Base-by-base conservation (phyloP, 2,888 invertebrate genomes). In the Mylabris sibirica region DNA sequence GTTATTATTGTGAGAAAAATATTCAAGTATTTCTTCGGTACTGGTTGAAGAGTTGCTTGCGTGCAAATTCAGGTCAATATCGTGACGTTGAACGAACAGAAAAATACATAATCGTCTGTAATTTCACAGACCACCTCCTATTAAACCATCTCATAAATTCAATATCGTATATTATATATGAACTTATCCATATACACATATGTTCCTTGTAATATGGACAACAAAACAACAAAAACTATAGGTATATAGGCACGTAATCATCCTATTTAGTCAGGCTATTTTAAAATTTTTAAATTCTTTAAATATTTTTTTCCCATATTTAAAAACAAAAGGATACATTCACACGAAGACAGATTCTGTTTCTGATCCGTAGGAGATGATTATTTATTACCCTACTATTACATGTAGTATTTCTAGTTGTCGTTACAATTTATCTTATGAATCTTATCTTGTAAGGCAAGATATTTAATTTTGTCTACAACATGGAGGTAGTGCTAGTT, bases 101-200 rank as follows among this genome's bases (percentile, higher is more conserved):
- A 74, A 77, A 74, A 74, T 72, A 68, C 66, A 73, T 75, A 76
- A 77, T 76, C 74, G 72, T 65, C 71, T 65, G 72, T 75, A 75
- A 75, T 74, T 75, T 73, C 64, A 68, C 76, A 71, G 74, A 72
- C 76, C 76, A 74, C 74, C 74, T 75, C 75, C 73, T 73, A 75
- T 75, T 76, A 74, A 74, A 74, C 59, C 72, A 70, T 72, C 74
- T 70, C 72, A 73, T 74, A 74, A 74, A 74, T 73, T 69, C 70
- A 70, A 70, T 72, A 70, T 62, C 67, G 69, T 72, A 72, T 66
- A 49, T 49, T 17, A 44, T 44, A 44, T 44, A 49, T 20, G 20
- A 74, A 73, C 72, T n/a, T n/a, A n/a, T n/a, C n/a, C n/a, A n/a
- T n/a, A 73, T 71, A 74, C 72, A 72, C 74, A 71, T 68, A 64